These are phyloP conservation scores for Urocolius indicus DNA, from an alignment of 2,113 vertebrate species.

Conservation along the genomic window DNA sequence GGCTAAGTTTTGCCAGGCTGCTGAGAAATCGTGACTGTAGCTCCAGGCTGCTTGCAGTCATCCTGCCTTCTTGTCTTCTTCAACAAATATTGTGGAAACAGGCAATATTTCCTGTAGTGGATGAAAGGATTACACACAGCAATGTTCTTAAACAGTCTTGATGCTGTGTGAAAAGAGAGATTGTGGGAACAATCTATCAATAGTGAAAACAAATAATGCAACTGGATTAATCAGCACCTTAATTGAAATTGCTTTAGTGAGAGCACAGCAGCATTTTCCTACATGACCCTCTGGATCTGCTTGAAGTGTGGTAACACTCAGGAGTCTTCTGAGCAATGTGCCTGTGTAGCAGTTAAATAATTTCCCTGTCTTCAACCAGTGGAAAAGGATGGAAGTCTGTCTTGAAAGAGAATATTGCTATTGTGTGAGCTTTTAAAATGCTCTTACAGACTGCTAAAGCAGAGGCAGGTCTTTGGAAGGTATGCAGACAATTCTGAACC, in stretches of 20 bases:
- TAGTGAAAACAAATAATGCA: rapidly evolving
- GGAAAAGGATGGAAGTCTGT: background rate
- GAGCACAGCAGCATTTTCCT: background rate
- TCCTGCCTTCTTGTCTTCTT: background rate
- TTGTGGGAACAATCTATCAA: background rate
- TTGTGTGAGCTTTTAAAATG: background rate
- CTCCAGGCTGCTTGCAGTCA: background rate
- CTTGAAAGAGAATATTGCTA: background rate
- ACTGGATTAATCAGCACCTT: background rate
- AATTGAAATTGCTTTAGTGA: background rate
- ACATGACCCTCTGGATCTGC: background rate
- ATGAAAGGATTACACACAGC: background rate
- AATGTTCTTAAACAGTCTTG: background rate
- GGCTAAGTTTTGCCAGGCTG: background rate
- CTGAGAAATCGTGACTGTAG: background rate
- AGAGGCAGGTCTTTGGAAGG: background rate
- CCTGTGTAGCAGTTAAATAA: background rate
- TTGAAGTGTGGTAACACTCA: background rate
- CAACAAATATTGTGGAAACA: background rate
- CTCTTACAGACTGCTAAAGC: background rate
- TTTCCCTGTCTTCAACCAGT: background rate
- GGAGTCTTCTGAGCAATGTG: background rate
- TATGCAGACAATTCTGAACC: background rate
- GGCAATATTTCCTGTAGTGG: background rate
- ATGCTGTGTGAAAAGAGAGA: background rate